Percentiles rank a stretch among this genome's conserved stretches.
These are phyloP conservation scores for Pseudachorutes palmiensis DNA, from an alignment of 1,140 invertebrate genomes.

Conservation along the genomic window DNA sequence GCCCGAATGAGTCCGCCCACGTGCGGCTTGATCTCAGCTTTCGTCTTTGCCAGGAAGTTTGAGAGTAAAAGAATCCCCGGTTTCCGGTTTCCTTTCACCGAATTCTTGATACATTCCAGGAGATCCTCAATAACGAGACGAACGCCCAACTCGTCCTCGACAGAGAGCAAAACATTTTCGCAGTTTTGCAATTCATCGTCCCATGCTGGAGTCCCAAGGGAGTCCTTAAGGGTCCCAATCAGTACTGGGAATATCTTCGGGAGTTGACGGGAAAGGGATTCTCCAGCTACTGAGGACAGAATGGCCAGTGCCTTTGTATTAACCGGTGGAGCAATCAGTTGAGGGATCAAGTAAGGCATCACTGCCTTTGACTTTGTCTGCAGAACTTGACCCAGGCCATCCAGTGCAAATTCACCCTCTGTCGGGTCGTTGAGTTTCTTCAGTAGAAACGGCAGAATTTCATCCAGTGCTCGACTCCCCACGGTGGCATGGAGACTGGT, in stretches of 20 bases:
- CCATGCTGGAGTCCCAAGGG: conserved; percentile 60
- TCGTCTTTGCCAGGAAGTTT: conserved; percentile 79
- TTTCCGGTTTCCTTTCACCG: conserved; percentile 52
- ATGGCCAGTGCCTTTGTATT: conserved; percentile 87
- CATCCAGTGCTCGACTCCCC: conserved; percentile 88
- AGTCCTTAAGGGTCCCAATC: conserved; percentile 63
- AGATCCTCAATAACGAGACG: conserved; percentile 81
- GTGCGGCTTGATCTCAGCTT: conserved; percentile 75
- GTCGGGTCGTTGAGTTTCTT: conserved; percentile 58
- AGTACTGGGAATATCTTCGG: conserved; percentile 84
- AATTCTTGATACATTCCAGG: conserved; percentile 65
- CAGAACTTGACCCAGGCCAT: conserved; percentile 93
- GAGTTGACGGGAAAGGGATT: conserved; percentile 83
- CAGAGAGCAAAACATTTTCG: conserved; percentile 81
- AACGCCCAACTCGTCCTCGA: conserved; percentile 76
- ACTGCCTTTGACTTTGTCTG: conserved; percentile 90
- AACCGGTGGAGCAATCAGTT: conserved; percentile 66
- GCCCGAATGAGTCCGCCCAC: conserved; percentile 79
- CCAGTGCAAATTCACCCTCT: conserved; percentile 74
- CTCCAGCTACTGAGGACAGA: conserved; percentile 83
- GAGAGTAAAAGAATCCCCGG: conserved; percentile 79
- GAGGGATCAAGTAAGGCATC: conserved; percentile 89
- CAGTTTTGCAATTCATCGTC: conserved; percentile 47
- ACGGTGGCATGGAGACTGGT: conserved; percentile 91
- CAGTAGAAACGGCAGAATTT: conserved; percentile 87